phyloP scores from a whole-genome alignment of 2,888 invertebrate genomes.

The Campoplex nolae region DNA sequence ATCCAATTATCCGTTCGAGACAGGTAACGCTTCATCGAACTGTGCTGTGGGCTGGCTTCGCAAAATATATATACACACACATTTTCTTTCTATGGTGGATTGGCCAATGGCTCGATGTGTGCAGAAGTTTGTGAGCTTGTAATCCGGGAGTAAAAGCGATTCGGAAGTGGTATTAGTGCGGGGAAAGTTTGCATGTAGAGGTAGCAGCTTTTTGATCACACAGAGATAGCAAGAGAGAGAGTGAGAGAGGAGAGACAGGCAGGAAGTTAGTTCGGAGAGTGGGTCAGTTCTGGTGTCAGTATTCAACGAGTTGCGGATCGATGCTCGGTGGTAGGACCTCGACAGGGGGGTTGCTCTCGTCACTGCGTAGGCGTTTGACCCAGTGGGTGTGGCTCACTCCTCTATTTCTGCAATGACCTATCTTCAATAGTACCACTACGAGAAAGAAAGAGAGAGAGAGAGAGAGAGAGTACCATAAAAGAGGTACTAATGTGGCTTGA shows the following conservation, averaged over 20 bases:
- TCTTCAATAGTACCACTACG: conserved; percentile 29
- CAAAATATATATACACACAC: conserved; percentile 8
- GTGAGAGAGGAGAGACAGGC: background rate
- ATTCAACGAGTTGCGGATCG: conserved; percentile 70
- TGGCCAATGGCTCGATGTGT: background rate
- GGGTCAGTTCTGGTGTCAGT: conserved; percentile 49
- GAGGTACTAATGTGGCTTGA: conserved; percentile 11
- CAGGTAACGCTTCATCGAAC: conserved; percentile 57
- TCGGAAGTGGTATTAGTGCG: conserved; percentile 2
- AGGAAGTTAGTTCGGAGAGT: conserved; percentile 3
- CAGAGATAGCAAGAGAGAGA: background rate
- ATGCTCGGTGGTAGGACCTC: conserved; percentile 64
- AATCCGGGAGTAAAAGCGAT: conserved; percentile 38
- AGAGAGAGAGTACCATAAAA: conserved; percentile 20
- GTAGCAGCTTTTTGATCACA: conserved; percentile 66
- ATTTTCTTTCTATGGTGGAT: background rate
- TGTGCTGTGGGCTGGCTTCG: conserved; percentile 47
- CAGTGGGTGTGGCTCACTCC: conserved; percentile 65
- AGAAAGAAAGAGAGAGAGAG: background rate
- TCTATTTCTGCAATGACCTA: conserved; percentile 42
- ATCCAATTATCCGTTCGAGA: conserved; percentile 52
- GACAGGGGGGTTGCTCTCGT: conserved; percentile 43
- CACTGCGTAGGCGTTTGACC: conserved; percentile 60
- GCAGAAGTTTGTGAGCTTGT: conserved; percentile 1
- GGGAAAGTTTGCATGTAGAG: background rate